These are phyloP conservation scores for Beris morrisii DNA, from an alignment of 2,888 invertebrate genomes.

Conservation along the genomic window DNA sequence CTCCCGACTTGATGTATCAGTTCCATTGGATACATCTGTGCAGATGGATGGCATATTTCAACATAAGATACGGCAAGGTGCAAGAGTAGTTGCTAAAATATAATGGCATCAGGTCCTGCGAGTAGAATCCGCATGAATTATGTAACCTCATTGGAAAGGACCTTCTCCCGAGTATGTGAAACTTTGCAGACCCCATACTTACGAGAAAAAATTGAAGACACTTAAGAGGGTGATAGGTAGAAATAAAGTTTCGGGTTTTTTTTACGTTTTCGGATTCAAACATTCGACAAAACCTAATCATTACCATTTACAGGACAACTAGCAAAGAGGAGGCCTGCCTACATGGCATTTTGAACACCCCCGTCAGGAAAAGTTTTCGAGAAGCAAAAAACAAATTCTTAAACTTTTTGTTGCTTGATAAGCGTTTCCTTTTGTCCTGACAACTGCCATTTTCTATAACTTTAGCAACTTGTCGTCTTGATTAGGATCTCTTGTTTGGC, in stretches of 20 bases:
- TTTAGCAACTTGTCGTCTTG: conserved; percentile 18
- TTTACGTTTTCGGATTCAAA: conserved; percentile 1
- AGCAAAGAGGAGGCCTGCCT: neutral
- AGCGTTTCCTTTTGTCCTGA: conserved; percentile 29
- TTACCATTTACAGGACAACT: conserved; percentile 6
- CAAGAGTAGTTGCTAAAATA: neutral
- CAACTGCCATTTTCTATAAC: conserved; percentile 24
- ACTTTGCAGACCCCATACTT: neutral
- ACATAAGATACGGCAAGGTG: neutral
- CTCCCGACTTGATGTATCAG: conserved; percentile 30
- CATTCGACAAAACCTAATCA: conserved; percentile 16
- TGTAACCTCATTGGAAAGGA: conserved; percentile 10
- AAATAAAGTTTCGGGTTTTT: conserved; percentile 2
- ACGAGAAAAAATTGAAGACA: conserved; percentile 17
- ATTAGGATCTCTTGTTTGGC: conserved; percentile 26
- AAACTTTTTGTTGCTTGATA: conserved; percentile 34
- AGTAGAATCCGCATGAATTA: conserved; percentile 14
- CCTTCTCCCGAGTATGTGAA: conserved; percentile 7
- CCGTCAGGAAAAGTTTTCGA: conserved; percentile 27
- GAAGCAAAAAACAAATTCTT: conserved; percentile 28
- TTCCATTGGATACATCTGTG: conserved; percentile 31
- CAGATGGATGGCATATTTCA: conserved; percentile 25
- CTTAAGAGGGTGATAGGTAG: neutral
- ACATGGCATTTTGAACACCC: conserved; percentile 12
- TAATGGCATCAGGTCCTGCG: neutral